Conservation (phyloP, 1,140 invertebrate genomes). For the Zaprionus capensis region DNA sequence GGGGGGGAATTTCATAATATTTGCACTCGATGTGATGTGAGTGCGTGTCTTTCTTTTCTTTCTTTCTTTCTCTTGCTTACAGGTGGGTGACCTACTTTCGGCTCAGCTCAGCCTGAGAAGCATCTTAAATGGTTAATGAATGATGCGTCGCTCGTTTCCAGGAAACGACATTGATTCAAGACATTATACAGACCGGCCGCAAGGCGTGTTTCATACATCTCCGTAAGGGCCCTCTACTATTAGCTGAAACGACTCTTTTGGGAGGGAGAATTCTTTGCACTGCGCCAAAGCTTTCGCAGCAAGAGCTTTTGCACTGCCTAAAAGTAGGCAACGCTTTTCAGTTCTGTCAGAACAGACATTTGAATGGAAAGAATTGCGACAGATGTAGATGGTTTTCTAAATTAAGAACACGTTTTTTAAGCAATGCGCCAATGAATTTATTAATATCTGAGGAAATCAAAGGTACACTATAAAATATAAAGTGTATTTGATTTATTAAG, state of each 20-base stretch:
- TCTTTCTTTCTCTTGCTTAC: slow-evolving; percentile 38
- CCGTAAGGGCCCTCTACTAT: slow-evolving; percentile 6
- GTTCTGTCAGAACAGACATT: not conserved
- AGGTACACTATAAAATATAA: too few species aligned
- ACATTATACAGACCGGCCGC: slow-evolving; percentile 18
- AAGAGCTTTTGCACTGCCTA: slow-evolving; percentile 19
- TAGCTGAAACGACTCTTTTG: slow-evolving; percentile 5
- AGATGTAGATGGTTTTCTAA: not conserved
- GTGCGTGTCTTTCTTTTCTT: slow-evolving; percentile 44
- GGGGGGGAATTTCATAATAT: slow-evolving; percentile 72
- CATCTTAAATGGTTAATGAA: slow-evolving; percentile 62
- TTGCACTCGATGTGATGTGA: slow-evolving; percentile 58
- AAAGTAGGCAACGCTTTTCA: slow-evolving; percentile 29
- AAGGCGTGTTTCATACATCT: slow-evolving; percentile 18
- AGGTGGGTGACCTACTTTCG: slow-evolving; percentile 74
- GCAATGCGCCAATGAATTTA: too few species aligned
- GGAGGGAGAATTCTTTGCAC: slow-evolving; percentile 2
- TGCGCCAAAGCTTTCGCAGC: slow-evolving; percentile 2
- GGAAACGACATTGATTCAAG: slow-evolving; percentile 58
- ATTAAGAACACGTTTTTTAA: not conserved
- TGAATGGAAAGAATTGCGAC: not conserved
- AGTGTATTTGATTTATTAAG: too few species aligned
- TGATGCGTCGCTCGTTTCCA: slow-evolving; percentile 62
- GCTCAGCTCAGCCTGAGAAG: slow-evolving; percentile 57
- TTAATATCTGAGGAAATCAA: too few species aligned